phyloP scores from a whole-genome alignment of 2,888 invertebrate species.

The Syrphus vitripennis region DNA sequence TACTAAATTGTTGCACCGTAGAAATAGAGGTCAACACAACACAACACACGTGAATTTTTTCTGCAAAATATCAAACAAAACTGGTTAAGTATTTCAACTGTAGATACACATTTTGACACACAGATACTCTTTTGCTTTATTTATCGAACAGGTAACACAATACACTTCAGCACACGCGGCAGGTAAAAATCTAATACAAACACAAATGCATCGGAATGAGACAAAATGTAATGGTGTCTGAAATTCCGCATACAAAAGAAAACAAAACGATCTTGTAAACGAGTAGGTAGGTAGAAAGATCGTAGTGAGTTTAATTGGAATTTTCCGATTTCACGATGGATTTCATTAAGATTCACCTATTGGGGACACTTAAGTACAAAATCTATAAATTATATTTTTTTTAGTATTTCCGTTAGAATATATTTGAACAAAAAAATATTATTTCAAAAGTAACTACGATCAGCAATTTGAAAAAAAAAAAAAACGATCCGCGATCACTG shows the following conservation, averaged over 20 bases:
- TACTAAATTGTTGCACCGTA: slow-evolving; percentile 19
- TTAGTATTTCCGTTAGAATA: neutral
- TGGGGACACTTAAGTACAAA: too few relatives aligned
- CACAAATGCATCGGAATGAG: neutral
- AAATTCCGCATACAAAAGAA: slow-evolving; percentile 7
- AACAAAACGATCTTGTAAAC: neutral
- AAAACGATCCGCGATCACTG: slow-evolving; percentile 58
- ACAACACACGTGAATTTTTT: slow-evolving; percentile 67
- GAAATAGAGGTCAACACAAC: slow-evolving; percentile 69
- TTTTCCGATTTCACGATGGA: neutral
- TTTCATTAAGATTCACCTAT: neutral
- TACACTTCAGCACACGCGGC: slow-evolving; percentile 39
- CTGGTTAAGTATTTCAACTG: slow-evolving; percentile 40
- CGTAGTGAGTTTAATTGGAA: neutral
- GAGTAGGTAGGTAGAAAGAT: neutral
- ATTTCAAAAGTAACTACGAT: neutral
- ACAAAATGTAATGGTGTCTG: neutral
- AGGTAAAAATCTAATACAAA: slow-evolving; percentile 54
- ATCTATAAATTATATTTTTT: too few relatives aligned
- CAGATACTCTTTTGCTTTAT: slow-evolving; percentile 12
- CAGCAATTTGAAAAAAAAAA: slow-evolving; percentile 1
- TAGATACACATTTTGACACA: neutral
- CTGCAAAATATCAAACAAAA: slow-evolving; percentile 60
- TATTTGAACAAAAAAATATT: neutral
- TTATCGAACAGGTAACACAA: slow-evolving; percentile 58